A percentile compares a stretch with the other conserved stretches of the same genome.
Conservation (phyloP, 2,113 vertebrate genomes). For the Diphyllodes magnificus region DNA sequence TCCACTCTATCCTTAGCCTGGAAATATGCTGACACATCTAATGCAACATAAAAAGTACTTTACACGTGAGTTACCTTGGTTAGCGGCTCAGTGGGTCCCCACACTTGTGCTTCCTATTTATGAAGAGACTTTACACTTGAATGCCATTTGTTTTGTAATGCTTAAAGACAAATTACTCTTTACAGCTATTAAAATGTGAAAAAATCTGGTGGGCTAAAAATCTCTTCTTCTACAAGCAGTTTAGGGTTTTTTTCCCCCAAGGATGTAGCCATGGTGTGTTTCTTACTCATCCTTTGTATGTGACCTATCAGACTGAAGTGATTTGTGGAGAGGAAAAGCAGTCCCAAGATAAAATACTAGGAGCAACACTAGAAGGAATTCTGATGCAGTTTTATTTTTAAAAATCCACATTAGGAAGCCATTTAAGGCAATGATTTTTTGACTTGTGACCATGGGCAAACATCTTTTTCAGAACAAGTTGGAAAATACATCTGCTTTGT, state of each 20-base stretch:
- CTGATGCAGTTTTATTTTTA: background rate
- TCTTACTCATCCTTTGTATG: background rate
- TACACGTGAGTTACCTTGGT: constrained; percentile 27
- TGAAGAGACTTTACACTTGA: background rate
- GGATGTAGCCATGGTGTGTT: background rate
- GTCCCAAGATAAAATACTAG: background rate
- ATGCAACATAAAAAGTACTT: background rate
- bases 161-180: background rate
- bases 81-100: background rate
- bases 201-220: background rate
- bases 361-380: background rate
- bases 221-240: background rate
- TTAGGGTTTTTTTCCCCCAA: background rate
- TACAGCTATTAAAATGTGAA: background rate
- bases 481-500: background rate
- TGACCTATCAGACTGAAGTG: background rate
- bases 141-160: background rate
- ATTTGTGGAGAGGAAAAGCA: background rate
- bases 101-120: background rate
- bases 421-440: background rate
- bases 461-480: background rate
- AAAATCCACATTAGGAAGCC: background rate
- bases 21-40: constrained; percentile 43
- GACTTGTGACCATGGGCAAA: background rate
- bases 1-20: constrained; percentile 15